phyloP scores from a whole-genome alignment of 2,797 vertebrate species.

The Scyliorhinus canicula region DNA sequence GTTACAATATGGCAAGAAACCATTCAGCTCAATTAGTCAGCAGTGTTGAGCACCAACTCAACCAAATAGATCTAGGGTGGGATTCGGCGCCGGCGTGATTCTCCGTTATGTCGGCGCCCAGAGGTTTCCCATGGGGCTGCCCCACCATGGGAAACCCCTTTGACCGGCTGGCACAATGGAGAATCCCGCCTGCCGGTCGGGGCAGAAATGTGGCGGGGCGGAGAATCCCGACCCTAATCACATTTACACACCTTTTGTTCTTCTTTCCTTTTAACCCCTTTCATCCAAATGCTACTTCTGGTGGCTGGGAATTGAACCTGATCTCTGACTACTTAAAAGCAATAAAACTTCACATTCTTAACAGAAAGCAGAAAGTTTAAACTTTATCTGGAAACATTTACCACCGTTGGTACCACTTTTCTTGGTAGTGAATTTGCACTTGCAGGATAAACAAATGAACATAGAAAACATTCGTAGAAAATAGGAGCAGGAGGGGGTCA shows the following conservation, averaged over 20 bases:
- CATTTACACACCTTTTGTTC: too few species aligned
- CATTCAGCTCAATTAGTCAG: not conserved
- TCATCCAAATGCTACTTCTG: not conserved
- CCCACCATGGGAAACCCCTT: too few species aligned
- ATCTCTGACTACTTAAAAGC: not conserved
- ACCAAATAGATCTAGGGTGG: not conserved
- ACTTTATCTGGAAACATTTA: not conserved
- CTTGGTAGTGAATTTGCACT: not conserved
- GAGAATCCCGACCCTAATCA: too few species aligned
- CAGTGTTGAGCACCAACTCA: not conserved
- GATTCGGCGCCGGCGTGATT: too few species aligned
- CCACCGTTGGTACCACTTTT: not conserved
- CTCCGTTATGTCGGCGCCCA: too few species aligned
- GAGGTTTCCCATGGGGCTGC: too few species aligned
- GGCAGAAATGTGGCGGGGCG: too few species aligned
- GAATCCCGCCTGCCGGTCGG: too few species aligned
- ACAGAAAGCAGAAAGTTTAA: not conserved
- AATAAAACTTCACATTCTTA: not conserved
- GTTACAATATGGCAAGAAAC: not conserved
- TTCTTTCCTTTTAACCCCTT: not conserved
- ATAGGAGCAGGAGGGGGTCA: too few species aligned
- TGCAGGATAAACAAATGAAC: too few species aligned
- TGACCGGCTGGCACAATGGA: too few species aligned
- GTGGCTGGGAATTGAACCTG: not conserved
- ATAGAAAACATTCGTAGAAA: too few species aligned